Conservation (phyloP, 1,140 invertebrate species). For the Cotesia vestalis region DNA sequence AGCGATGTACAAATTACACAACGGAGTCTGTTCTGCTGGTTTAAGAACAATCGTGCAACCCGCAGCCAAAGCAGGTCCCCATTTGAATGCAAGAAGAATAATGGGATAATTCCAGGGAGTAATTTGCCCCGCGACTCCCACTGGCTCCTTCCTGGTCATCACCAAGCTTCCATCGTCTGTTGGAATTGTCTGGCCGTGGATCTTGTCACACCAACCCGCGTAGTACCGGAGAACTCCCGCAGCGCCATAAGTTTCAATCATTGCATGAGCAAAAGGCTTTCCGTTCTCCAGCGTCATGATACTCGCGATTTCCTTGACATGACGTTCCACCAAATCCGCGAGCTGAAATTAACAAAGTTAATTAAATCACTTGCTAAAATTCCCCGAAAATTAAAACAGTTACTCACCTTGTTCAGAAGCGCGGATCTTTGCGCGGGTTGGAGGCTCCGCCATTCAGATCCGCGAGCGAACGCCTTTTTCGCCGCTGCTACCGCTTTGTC, state of each 20-base stretch:
- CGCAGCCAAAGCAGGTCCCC: conserved; percentile 82
- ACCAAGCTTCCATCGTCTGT: conserved; percentile 65
- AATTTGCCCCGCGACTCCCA: conserved; percentile 89
- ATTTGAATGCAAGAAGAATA: conserved; percentile 87
- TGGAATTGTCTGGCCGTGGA: conserved; percentile 88
- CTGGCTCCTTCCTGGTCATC: conserved; percentile 80
- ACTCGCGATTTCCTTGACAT: conserved; percentile 75
- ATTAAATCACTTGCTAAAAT: not conserved
- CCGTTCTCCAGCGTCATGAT: conserved; percentile 90
- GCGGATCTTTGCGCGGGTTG: conserved; percentile 75
- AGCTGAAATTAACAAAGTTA: conserved; percentile 61
- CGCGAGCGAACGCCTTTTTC: conserved; percentile 67
- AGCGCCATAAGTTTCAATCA: conserved; percentile 71
- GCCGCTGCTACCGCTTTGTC: conserved; percentile 69
- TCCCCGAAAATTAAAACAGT: not conserved
- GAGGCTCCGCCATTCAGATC: conserved; percentile 74
- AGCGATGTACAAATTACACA: conserved; percentile 84
- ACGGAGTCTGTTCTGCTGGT: conserved; percentile 93
- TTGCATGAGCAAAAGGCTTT: conserved; percentile 76
- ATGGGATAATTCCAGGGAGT: conserved; percentile 93
- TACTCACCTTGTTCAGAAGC: conserved; percentile 64
- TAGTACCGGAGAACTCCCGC: conserved; percentile 80
- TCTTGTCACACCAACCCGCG: conserved; percentile 92
- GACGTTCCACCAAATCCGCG: conserved; percentile 79
- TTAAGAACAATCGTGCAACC: conserved; percentile 92